These are phyloP conservation scores for Phania funesta DNA, from an alignment of 2,888 invertebrate species.

Conservation along the genomic window DNA sequence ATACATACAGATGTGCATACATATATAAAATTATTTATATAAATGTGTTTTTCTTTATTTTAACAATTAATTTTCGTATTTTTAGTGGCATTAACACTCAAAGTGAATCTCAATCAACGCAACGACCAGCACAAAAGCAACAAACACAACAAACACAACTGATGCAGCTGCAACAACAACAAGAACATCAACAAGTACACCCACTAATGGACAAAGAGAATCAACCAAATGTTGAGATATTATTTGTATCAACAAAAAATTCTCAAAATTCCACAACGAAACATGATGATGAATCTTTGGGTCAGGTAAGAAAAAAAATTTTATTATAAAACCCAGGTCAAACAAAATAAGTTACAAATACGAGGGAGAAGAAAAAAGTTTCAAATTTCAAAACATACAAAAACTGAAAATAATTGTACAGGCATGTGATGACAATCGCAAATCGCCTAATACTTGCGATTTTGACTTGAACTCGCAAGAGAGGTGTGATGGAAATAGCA, in stretches of 20 bases:
- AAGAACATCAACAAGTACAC: conserved; percentile 43
- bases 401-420: too few species aligned
- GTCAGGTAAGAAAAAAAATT: conserved; percentile 51
- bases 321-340: too few species aligned
- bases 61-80: conserved; percentile 39
- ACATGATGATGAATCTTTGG: conserved; percentile 43
- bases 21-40: background rate
- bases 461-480: too few species aligned
- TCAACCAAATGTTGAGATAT: conserved; percentile 51
- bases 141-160: conserved; percentile 24
- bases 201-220: conserved; percentile 64
- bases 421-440: too few species aligned
- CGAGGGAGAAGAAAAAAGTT: too few species aligned
- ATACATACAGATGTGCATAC: too few species aligned
- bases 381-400: too few species aligned
- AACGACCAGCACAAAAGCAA: conserved; percentile 31
- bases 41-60: background rate
- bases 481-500: too few species aligned
- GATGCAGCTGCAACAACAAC: conserved; percentile 16
- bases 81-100: conserved; percentile 57
- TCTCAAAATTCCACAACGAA: conserved; percentile 40
- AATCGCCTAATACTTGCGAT: too few species aligned
- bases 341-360: too few species aligned
- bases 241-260: conserved; percentile 42
- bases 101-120: conserved; percentile 53